Percentiles rank a stretch among this genome's conserved stretches.
Evolutionary conservation across 2,113 vertebrate genomes (phyloP).

Genomic region (Entelurus aequoreus): DNA sequence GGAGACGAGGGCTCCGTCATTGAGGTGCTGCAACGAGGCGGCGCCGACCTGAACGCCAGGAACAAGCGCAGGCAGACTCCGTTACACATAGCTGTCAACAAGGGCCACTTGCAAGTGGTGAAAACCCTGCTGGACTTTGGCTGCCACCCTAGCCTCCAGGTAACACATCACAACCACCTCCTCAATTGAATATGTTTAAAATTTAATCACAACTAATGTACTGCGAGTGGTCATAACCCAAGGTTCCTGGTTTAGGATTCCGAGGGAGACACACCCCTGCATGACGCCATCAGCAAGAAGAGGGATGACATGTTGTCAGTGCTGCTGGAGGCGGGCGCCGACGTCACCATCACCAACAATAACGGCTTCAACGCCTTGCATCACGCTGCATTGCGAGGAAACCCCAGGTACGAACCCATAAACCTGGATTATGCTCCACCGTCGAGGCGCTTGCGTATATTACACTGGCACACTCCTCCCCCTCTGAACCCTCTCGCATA

Average conservation of each 20-base stretch:
- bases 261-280: constrained; percentile 94
- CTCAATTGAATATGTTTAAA: neutral
- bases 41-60: constrained; percentile 92
- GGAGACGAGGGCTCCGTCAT: constrained; percentile 97
- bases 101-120: constrained; percentile 97
- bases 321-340: constrained; percentile 91
- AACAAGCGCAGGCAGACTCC: constrained; percentile 97
- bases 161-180: constrained; percentile 42
- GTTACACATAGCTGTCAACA: constrained; percentile 96
- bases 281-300: constrained; percentile 98
- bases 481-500: neutral
- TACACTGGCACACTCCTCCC: neutral
- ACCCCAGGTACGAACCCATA: constrained; percentile 81
- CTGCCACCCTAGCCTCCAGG: constrained; percentile 98
- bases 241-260: constrained; percentile 78
- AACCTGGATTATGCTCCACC: too few species aligned
- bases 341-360: constrained; percentile 98
- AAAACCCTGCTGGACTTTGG: constrained; percentile 95
- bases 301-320: constrained; percentile 97
- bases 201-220: neutral
- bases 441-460: too few species aligned
- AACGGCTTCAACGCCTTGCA: constrained; percentile 98
- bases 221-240: constrained; percentile 2
- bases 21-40: constrained; percentile 93
- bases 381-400: constrained; percentile 93